Evolutionary conservation across 1,140 invertebrate genomes (phyloP).

Genomic region (Zelostemma sp.): DNA sequence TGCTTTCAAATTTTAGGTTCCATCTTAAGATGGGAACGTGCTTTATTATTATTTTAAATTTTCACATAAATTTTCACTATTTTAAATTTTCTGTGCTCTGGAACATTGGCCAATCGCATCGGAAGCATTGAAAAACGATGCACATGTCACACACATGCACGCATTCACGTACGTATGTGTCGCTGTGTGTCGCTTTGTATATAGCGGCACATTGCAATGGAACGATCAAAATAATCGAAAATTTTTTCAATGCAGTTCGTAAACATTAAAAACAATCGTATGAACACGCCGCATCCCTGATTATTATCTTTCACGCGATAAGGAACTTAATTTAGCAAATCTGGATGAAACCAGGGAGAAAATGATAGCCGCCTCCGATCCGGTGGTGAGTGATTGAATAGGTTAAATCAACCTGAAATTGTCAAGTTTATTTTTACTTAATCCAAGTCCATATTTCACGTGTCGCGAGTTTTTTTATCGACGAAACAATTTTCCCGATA

Average conservation of each 20-base stretch:
- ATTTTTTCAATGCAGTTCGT: neutral
- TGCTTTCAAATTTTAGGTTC: slow-evolving; percentile 18
- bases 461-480: slow-evolving; percentile 2
- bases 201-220: no score
- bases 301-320: no score
- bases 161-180: no score
- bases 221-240: no score
- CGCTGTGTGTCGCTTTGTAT: no score
- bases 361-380: slow-evolving; percentile 86
- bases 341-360: slow-evolving; percentile 81
- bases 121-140: no score
- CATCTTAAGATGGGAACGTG: slow-evolving; percentile 18
- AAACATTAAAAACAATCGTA: neutral
- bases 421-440: slow-evolving; percentile 1
- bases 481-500: neutral
- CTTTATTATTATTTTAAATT: slow-evolving; percentile 6
- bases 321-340: slow-evolving; percentile 72
- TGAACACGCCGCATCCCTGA: no score
- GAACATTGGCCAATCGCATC: no score
- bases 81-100: no score
- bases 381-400: slow-evolving; percentile 74
- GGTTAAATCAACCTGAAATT: slow-evolving; percentile 15
- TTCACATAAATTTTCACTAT: no score
- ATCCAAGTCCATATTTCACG: slow-evolving; percentile 1
- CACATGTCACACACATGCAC: no score